These are phyloP conservation scores for Ciconia nigra DNA, from an alignment of 2,797 vertebrate species.

Conservation along the genomic window DNA sequence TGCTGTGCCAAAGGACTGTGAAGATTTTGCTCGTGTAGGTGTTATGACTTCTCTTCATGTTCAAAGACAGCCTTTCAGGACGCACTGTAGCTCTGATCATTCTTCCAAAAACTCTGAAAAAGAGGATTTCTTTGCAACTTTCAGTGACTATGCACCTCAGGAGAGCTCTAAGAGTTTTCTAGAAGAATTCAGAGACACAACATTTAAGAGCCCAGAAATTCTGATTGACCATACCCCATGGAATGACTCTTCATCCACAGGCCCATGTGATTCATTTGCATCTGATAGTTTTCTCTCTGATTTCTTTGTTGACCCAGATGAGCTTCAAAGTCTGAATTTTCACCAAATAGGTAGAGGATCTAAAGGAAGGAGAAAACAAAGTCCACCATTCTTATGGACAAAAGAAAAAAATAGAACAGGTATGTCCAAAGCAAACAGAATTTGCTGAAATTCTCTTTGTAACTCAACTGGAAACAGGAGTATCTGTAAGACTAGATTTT, in stretches of 20 bases:
- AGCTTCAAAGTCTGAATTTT: slow-evolving; percentile 24
- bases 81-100: not conserved
- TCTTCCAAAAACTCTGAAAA: not conserved
- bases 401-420: slow-evolving; percentile 1
- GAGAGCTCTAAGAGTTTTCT: not conserved
- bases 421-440: not conserved
- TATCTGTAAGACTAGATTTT: not conserved
- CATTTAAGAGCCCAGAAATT: slow-evolving; percentile 2
- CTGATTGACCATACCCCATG: not conserved
- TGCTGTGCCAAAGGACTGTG: not conserved
- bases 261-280: not conserved
- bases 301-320: slow-evolving; percentile 14
- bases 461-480: not conserved
- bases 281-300: not conserved
- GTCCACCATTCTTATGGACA: not conserved
- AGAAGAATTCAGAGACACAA: not conserved
- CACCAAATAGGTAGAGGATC: not conserved
- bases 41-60: not conserved
- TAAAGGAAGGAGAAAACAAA: slow-evolving; percentile 44
- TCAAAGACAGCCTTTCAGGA: slow-evolving; percentile 9
- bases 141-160: not conserved
- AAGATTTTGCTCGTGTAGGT: not conserved
- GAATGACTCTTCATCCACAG: not conserved
- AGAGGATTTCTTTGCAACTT: not conserved
- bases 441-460: not conserved